Base-by-base conservation (phyloP, 2,888 invertebrate species). In the Scaptomyza polygonia region DNA sequence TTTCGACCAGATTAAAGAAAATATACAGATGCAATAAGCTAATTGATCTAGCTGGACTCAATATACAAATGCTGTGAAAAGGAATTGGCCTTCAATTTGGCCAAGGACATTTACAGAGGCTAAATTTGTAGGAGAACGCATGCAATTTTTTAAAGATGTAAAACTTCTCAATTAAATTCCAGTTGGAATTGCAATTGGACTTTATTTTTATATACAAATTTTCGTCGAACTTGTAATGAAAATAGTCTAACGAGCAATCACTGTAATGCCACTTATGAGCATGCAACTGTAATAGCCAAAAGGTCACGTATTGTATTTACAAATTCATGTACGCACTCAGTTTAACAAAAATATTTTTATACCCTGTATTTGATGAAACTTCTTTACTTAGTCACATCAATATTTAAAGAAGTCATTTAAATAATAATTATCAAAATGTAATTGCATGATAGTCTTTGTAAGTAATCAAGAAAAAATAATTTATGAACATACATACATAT, bases 241-340 rank as follows among this genome's bases (percentile, higher is more conserved):
- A 49, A 47, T 11, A 2, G 2, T 25, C 1, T 49, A 49, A 3
- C 3, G 11, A 25, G 12, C 36, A 25, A n/a, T 16, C 36, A 49
- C 36, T 36, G 49, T 25, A 36, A 11, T 34, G 4, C n/a, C 5
- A 14, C 3, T n/a, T 14, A 14, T 14, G 21, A 9, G 21, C 21
- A 36, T 14, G 14, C 25, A 25, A 34, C 7, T 14, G 34, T 25
- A 49, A 49, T 34, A 11, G 12, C 25, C 7, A 16, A 25, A 34
- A 25, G 11, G 21, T 21, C 49, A 49, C 49, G 49, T 49, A 16
- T 11, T 36, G 25, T 14, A 36, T 49, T 49, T 49, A 14, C 14
- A 36, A 9, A 48, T 21, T 32, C 16, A 18, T 21, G 8, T 39
- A 7, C 4, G 4, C 8, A n/a, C 5, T 48, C 12, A 32, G 18